Conservation (phyloP, 1,140 invertebrate genomes). For the Bradysia coprophila region DNA sequence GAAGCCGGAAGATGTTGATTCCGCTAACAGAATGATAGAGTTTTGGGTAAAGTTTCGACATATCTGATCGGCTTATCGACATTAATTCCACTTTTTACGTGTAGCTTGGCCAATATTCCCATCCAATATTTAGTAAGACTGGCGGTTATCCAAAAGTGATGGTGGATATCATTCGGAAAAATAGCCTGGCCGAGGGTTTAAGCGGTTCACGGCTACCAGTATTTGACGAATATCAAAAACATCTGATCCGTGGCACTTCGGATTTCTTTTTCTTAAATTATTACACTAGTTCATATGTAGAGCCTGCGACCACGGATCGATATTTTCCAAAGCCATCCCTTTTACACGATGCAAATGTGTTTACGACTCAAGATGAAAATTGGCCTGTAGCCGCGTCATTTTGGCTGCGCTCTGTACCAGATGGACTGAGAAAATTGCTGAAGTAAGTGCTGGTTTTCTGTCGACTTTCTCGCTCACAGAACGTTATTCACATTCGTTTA, state of each 20-base stretch:
- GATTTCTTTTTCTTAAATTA: slow-evolving; percentile 39
- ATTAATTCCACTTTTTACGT: slow-evolving; percentile 9
- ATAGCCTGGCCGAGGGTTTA: slow-evolving; percentile 27
- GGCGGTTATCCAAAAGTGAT: slow-evolving; percentile 40
- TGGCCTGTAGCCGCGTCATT: neutral
- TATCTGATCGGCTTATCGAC: neutral
- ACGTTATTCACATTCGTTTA: neutral
- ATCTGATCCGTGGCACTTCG: slow-evolving; percentile 23
- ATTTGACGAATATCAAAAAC: slow-evolving; percentile 27
- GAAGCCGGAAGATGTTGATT: neutral
- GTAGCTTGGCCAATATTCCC: slow-evolving; percentile 36
- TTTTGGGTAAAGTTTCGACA: neutral
- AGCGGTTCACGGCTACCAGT: slow-evolving; percentile 25
- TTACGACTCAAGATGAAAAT: slow-evolving; percentile 13
- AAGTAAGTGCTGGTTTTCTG: slow-evolving; percentile 26
- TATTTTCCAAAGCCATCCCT: slow-evolving; percentile 13
- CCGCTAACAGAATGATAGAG: neutral
- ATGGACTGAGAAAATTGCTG: slow-evolving; percentile 35
- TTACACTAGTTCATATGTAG: slow-evolving; percentile 28
- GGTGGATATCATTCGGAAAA: slow-evolving; percentile 27
- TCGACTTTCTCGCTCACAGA: no score
- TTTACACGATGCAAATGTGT: slow-evolving; percentile 20
- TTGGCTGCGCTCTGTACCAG: slow-evolving; percentile 27
- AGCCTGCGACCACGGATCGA: slow-evolving; percentile 7
- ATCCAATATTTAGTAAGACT: slow-evolving; percentile 34